A percentile compares a stretch with the other conserved stretches of the same genome.
Evolutionary conservation across 2,797 vertebrate species (phyloP).

Genomic region (Fratercula arctica): DNA sequence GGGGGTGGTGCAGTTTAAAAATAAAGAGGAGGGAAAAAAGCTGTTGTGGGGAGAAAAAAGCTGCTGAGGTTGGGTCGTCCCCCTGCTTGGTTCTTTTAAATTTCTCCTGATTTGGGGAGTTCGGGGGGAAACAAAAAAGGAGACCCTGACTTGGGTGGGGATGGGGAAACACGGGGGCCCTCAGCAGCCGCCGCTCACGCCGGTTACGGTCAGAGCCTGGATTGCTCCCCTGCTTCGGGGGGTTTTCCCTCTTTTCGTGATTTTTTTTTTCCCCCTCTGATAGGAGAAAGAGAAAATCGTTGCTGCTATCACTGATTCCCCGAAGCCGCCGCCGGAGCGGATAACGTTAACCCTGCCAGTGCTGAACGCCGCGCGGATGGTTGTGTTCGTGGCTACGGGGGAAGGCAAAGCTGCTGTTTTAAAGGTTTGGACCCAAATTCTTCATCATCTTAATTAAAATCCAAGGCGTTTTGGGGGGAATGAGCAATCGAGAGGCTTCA

Average conservation of each 20-base stretch:
- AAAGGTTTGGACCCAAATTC: constrained; percentile 51
- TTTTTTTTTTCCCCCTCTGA: rapidly evolving
- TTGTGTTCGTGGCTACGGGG: constrained; percentile 89
- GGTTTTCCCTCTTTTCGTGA: rapidly evolving
- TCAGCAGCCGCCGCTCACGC: no score
- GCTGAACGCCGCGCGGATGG: constrained; percentile 86
- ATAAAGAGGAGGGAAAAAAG: no score
- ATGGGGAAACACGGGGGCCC: rapidly evolving
- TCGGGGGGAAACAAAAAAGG: no score
- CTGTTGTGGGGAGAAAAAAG: no score
- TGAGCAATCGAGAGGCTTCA: not conserved
- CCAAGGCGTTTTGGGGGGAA: not conserved
- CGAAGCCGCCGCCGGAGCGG: constrained; percentile 88
- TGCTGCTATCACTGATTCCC: constrained; percentile 89
- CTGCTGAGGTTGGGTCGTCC: not conserved
- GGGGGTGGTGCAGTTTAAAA: not conserved
- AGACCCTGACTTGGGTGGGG: rapidly evolving
- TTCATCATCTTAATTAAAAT: rapidly evolving
- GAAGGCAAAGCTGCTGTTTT: constrained; percentile 88
- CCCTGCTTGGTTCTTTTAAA: rapidly evolving
- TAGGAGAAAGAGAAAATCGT: constrained; percentile 87
- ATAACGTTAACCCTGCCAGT: constrained; percentile 91
- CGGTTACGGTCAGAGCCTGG: no score
- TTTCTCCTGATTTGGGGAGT: rapidly evolving
- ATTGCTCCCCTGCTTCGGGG: rapidly evolving